Conservation (phyloP, 2,113 vertebrate species). For the Alaudala cheleensis region DNA sequence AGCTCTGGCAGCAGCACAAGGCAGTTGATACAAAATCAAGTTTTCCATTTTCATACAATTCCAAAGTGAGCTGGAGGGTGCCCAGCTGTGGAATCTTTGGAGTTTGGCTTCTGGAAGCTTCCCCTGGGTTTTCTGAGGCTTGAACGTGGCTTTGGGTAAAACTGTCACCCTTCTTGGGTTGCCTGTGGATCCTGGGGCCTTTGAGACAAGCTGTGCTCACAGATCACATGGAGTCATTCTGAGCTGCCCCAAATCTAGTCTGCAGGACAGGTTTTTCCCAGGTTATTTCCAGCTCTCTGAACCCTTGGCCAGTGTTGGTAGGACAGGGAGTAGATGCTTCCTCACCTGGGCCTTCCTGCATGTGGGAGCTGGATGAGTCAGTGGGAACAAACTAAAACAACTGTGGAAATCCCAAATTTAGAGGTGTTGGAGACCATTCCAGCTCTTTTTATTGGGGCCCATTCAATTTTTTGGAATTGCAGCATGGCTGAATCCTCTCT, state of each 20-base stretch:
- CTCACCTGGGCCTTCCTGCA: neutral
- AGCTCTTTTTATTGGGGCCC: neutral
- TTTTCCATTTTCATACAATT: neutral
- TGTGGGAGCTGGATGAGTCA: accelerated
- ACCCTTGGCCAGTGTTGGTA: neutral
- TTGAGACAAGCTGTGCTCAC: neutral
- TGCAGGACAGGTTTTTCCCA: neutral
- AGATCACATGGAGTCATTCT: neutral
- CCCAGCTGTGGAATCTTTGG: neutral
- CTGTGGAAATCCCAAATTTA: too few relatives aligned
- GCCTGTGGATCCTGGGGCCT: neutral
- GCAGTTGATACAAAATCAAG: accelerated
- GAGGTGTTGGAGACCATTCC: neutral
- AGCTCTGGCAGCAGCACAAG: neutral
- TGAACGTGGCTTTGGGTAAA: neutral
- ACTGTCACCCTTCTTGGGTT: neutral
- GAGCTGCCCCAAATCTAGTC: neutral
- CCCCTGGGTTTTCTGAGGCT: neutral
- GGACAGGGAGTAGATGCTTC: neutral
- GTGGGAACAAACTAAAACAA: neutral
- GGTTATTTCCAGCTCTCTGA: neutral
- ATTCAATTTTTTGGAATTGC: neutral
- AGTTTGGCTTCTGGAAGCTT: neutral
- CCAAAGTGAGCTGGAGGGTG: neutral
- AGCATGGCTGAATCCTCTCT: neutral